Conservation (phyloP, 2,888 invertebrate genomes). For the Mythimna vitellina region DNA sequence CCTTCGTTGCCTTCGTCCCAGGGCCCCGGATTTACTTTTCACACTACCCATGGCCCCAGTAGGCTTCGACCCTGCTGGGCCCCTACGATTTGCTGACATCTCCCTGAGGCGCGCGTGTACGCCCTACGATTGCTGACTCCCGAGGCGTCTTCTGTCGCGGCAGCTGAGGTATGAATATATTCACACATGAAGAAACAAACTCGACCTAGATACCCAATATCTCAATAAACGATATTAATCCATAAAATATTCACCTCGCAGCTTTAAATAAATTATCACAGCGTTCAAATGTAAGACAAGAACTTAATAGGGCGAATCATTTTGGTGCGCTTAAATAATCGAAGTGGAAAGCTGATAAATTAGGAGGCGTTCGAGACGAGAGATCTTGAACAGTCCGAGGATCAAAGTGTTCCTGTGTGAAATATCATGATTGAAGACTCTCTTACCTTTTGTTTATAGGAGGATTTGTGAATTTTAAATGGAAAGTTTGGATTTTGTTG, state of each 20-base stretch:
- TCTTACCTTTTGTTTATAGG: constrained; percentile 56
- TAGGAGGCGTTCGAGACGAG: constrained; percentile 68
- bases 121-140: too few species aligned
- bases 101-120: too few species aligned
- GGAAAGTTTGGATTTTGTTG: constrained; percentile 25
- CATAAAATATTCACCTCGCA: constrained; percentile 61
- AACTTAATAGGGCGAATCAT: constrained; percentile 86
- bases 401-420: constrained; percentile 71
- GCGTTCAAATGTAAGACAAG: constrained; percentile 77
- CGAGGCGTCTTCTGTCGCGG: too few species aligned
- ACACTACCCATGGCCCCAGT: too few species aligned
- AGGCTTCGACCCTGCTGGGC: too few species aligned
- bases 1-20: too few species aligned
- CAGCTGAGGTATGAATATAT: neutral
- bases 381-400: constrained; percentile 70
- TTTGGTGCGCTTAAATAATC: constrained; percentile 81
- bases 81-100: too few species aligned
- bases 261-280: constrained; percentile 71
- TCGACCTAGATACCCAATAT: constrained; percentile 13
- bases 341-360: constrained; percentile 86
- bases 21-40: too few species aligned
- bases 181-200: constrained; percentile 10
- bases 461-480: constrained; percentile 49
- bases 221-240: constrained; percentile 43
- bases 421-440: constrained; percentile 61